Conservation (phyloP, 2,797 vertebrate genomes). For the Hydrophis major region DNA sequence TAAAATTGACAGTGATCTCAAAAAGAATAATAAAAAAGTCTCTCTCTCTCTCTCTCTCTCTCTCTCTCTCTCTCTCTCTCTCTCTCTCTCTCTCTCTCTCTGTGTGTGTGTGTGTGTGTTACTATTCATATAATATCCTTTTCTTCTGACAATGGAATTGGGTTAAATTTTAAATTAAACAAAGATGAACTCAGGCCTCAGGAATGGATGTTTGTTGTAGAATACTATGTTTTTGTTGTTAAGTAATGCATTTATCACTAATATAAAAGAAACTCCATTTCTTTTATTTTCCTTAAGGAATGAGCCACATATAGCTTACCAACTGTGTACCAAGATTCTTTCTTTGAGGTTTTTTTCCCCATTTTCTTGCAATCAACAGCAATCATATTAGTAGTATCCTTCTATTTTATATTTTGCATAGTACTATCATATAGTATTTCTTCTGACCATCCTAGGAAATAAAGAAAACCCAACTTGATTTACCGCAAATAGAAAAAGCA, state of each 20-base stretch:
- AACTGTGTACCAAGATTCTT: neutral
- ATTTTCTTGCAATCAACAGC: neutral
- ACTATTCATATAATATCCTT: neutral
- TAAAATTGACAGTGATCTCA: conserved; percentile 37
- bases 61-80: neutral
- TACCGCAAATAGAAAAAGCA: neutral
- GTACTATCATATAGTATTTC: neutral
- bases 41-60: too few species aligned
- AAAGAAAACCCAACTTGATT: neutral
- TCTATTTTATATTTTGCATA: neutral
- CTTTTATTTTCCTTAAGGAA: neutral
- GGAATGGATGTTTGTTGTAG: neutral
- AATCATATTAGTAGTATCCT: neutral
- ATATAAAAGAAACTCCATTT: neutral
- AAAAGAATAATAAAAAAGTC: neutral
- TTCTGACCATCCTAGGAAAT: neutral
- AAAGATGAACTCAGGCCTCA: neutral
- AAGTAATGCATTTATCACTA: neutral
- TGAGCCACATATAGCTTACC: neutral
- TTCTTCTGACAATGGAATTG: neutral
- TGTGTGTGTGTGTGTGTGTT: neutral
- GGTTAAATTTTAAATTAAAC: neutral
- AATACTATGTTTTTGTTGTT: neutral
- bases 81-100: neutral
- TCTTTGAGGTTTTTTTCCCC: neutral